Conservation (phyloP, 2,797 vertebrate genomes). For the Xenops minutus region DNA sequence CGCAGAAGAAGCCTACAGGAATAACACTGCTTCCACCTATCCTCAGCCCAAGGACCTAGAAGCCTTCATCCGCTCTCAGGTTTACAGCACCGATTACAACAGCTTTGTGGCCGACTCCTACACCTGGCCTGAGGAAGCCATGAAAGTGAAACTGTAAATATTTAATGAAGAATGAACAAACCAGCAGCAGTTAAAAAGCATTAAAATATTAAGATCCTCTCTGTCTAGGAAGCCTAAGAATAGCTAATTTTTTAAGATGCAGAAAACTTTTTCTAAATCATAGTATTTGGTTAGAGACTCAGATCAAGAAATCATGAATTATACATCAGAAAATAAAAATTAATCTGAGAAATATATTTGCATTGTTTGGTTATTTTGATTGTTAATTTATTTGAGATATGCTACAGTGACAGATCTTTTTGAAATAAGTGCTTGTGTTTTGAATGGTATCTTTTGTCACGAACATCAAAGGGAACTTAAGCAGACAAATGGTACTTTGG, state of each 20-base stretch:
- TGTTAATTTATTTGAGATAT: background rate
- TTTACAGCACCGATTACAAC: slow-evolving; percentile 88
- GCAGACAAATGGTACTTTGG: background rate
- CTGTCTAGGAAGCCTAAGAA: slow-evolving; percentile 12
- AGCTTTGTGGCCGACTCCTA: slow-evolving; percentile 87
- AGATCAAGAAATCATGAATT: background rate
- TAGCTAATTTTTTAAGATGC: slow-evolving; percentile 62
- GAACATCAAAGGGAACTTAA: background rate
- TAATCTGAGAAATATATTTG: background rate
- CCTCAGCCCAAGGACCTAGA: slow-evolving; percentile 91
- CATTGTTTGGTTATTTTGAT: background rate
- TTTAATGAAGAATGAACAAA: slow-evolving; percentile 3
- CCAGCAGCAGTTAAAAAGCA: background rate
- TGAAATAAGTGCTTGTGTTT: background rate
- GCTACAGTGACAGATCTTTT: background rate
- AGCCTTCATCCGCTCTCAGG: slow-evolving; percentile 81
- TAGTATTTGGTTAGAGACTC: slow-evolving; percentile 31
- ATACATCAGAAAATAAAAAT: slow-evolving; percentile 44
- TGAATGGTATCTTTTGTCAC: background rate
- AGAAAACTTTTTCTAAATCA: slow-evolving; percentile 61
- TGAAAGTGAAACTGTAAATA: slow-evolving; percentile 80
- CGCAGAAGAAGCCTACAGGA: slow-evolving; percentile 86
- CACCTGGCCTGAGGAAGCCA: slow-evolving; percentile 86
- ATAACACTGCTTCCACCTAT: slow-evolving; percentile 82
- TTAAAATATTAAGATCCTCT: background rate